A percentile compares a stretch with the other conserved stretches of the same genome.
Conservation (phyloP, 2,797 vertebrate genomes). For the Sitta carolinensis region DNA sequence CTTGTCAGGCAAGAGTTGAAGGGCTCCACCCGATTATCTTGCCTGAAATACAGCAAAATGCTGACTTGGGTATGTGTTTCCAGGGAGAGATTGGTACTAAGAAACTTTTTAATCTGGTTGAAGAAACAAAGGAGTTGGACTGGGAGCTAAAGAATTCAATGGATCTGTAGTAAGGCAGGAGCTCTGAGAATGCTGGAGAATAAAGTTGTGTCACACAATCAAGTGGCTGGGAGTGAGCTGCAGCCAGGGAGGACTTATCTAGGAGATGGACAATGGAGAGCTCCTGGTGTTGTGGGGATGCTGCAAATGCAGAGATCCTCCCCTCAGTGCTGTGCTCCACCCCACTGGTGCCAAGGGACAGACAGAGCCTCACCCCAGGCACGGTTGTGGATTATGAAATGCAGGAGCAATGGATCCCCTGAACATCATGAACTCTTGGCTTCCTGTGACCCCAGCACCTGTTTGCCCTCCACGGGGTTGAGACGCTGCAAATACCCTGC, state of each 20-base stretch:
- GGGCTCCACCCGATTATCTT: background rate
- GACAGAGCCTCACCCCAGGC: background rate
- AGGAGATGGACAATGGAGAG: fast-evolving
- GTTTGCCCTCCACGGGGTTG: background rate
- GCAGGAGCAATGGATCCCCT: background rate
- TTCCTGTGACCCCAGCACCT: background rate
- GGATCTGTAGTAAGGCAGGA: background rate
- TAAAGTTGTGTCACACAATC: background rate
- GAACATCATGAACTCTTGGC: fast-evolving
- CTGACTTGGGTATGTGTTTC: background rate
- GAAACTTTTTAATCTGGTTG: background rate
- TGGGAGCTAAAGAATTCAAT: background rate
- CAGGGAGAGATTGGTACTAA: background rate
- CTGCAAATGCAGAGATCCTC: background rate
- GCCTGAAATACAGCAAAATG: background rate
- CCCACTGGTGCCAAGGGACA: background rate
- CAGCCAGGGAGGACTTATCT: background rate
- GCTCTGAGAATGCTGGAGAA: background rate
- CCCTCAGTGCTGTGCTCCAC: fast-evolving
- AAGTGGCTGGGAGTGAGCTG: fast-evolving
- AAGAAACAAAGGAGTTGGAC: background rate
- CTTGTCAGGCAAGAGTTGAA: background rate
- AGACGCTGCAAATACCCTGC: background rate
- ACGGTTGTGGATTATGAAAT: too few relatives aligned
- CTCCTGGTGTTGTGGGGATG: background rate